Evolutionary conservation across 2,113 vertebrate genomes (phyloP), one percentile per base, ranked within the genome.

Genomic region (Turnix velox): DNA sequence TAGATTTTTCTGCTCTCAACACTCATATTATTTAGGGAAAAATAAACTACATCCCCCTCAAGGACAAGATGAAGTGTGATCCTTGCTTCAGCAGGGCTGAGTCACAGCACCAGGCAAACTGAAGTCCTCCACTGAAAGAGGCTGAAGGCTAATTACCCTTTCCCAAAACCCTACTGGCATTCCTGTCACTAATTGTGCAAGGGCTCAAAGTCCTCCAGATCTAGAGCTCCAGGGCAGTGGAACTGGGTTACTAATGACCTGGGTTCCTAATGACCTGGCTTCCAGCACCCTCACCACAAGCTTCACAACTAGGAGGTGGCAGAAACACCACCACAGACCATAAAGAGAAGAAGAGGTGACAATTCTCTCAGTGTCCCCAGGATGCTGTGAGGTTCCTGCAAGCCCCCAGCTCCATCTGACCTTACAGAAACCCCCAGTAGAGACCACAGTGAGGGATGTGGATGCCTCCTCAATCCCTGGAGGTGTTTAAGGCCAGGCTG

Each of bases 331-430:
- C 61, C 62, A 48, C 31, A 48, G 46, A 62, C 24, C 0, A 2
- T 6, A 43, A 43, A 19, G 27, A 12, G 2, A 2, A 57, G 12
- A 4, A 46, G 39, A 59, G 28, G 40, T 17, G 39, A 27, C 35
- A 63, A 49, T 17, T 55, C 31, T 55, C 22, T 6, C 11, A 22
- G 18, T 3, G 3, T 52, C 30, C 54, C 51, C 22, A 24, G 24
- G 40, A 22, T 76, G 12, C 24, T 55, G 42, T 1, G 1, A 39
- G 68, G 37, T 19, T 2, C 24, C 48, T 1, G 1, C n/a, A 43
- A 59, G 46, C 16, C 45, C 62, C 42, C 7, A 3, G 37, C 10
- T 67, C 55, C 14, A 28, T 37, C 45, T 71, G 18, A 28, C 69
- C 61, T 61, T n/a, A n/a, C n/a, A n/a, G n/a, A n/a, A n/a, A n/a